Conservation (phyloP, 2,888 invertebrate species). For the Cataglyphis altisquamis region DNA sequence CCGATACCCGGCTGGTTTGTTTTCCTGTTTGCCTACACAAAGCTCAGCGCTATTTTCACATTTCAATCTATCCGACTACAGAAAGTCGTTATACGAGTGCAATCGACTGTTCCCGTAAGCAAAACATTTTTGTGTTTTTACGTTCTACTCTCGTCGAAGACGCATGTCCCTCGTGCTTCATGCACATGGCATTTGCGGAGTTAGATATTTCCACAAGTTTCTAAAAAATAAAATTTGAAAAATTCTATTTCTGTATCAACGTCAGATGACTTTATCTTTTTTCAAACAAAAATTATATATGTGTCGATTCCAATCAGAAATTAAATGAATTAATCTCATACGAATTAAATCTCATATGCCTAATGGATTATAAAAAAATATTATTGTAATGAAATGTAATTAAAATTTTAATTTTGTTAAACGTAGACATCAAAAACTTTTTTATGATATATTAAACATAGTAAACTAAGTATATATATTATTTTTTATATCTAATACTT, state of each 20-base stretch:
- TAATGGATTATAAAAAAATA: not conserved
- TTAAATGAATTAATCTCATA: not conserved
- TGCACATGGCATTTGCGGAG: not conserved
- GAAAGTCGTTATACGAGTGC: conserved; percentile 53
- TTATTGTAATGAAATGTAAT: not conserved
- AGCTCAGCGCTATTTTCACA: conserved; percentile 53
- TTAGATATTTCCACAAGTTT: conserved; percentile 14
- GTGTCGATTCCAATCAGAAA: not conserved
- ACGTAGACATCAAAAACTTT: not conserved
- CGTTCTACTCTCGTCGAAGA: conserved; percentile 12
- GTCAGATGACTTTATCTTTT: not conserved
- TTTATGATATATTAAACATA: not conserved
- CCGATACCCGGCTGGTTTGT: conserved; percentile 53
- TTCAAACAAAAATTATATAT: conserved; percentile 1
- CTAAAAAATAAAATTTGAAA: conserved; percentile 4
- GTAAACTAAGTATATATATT: not conserved
- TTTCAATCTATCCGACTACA: conserved; percentile 51
- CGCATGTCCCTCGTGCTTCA: conserved; percentile 16
- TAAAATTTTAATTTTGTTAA: not conserved
- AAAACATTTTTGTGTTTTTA: conserved; percentile 50
- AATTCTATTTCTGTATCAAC: not conserved
- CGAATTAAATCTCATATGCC: not conserved
- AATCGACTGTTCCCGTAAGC: conserved; percentile 54
- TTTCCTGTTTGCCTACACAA: conserved; percentile 57
- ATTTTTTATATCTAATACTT: not conserved